phyloP scores from a whole-genome alignment of 2,797 vertebrate species.

The Selene dorsalis region DNA sequence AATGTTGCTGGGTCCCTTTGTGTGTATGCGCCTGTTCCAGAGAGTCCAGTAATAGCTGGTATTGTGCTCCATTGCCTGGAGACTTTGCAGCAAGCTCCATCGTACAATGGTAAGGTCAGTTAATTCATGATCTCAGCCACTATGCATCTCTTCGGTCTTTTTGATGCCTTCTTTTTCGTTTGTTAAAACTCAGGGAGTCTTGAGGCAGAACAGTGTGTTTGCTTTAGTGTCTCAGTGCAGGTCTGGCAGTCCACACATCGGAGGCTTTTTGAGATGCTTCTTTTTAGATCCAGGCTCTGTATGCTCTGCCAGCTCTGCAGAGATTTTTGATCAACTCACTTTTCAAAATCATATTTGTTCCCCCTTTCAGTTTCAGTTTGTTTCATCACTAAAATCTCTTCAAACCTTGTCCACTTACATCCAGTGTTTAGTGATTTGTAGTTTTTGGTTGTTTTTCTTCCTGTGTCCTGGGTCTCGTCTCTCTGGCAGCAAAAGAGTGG shows the following conservation, averaged over 20 bases:
- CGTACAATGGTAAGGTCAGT: constrained; percentile 59
- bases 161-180: constrained; percentile 44
- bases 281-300: constrained; percentile 21
- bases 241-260: constrained; percentile 30
- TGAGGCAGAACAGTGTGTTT: constrained; percentile 46
- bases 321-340: constrained; percentile 31
- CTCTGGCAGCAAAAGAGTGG: background rate
- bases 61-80: constrained; percentile 50
- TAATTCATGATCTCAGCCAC: constrained; percentile 59
- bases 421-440: background rate
- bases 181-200: constrained; percentile 50
- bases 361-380: constrained; percentile 11
- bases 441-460: background rate
- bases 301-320: constrained; percentile 13
- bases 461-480: background rate
- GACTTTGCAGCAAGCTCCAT: constrained; percentile 40
- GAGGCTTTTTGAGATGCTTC: constrained; percentile 29
- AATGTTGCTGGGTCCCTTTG: constrained; percentile 33
- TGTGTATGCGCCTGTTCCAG: constrained; percentile 27
- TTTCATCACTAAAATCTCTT: constrained; percentile 15
- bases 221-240: constrained; percentile 25
- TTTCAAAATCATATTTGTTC: constrained; percentile 24
- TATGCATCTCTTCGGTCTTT: constrained; percentile 43
- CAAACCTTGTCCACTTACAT: constrained; percentile 9
- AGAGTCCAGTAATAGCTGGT: constrained; percentile 52